Base-by-base conservation (phyloP, 2,113 vertebrate species). In the Lanius ludovicianus region DNA sequence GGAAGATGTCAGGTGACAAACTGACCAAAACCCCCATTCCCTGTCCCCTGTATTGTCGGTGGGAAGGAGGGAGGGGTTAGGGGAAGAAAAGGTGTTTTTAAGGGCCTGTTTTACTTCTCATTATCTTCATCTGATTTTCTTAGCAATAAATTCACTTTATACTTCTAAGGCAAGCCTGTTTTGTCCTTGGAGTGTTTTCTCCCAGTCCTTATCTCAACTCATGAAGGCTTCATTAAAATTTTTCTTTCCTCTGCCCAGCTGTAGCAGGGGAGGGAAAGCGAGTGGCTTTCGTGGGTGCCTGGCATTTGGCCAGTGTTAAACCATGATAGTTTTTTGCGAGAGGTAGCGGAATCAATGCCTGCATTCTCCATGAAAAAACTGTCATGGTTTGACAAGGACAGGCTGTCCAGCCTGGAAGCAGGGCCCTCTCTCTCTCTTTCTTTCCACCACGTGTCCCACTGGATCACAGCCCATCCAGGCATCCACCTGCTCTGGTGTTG, bases 231-330 rank as follows among this genome's bases (percentile, higher is more conserved):
- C 18, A 27, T 62, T 33, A 27, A 20, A 1, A 33, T 41, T 41
- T 78, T 63, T 52, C 24, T 52, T 14, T 53, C 24, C 24, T n/a
- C 31, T 53, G 18, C 7, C 24, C 31, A 23, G 24, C 37, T 42
- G 19, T 42, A 31, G 59, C 76, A n/a, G 4, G 8, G 30, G 31
- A 52, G 37, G 19, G 19, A 1, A 6, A 64, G 11, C 0, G 0
- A 35, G 19, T 2, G 4, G 11, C 15, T 28, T 42, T 30, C 13
- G 6, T 52, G 24, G 4, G 37, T 44, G 11, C 31, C 11, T 42
- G 31, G 24, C 2, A 2, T 44, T 64, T 28, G 60, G 14, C 31
- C 59, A 64, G 14, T 10, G 15, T 78, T 24, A 64, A 63, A 28
- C 14, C 30, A 52, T 13, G 8, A 28, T 24, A 28, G 19, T 50